These are phyloP conservation scores for Zoanthus sansibaricus DNA, from an alignment of 92 coral and sea anemone species.

Conservation along the genomic window DNA sequence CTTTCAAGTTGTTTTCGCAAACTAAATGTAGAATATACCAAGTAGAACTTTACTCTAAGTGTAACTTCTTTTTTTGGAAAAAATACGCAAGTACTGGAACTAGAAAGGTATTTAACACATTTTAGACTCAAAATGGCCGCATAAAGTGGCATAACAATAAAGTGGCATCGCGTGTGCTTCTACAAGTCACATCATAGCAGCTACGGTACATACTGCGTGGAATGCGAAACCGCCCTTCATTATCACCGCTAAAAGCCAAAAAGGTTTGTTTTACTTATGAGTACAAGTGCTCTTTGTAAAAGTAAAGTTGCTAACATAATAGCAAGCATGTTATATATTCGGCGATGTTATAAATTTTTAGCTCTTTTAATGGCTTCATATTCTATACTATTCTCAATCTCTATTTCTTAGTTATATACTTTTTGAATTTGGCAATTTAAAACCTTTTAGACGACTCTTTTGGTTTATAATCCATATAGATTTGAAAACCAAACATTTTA, in stretches of 20 bases:
- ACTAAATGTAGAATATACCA: neutral
- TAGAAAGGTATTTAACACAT: neutral
- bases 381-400: too few relatives aligned
- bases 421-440: too few relatives aligned
- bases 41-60: neutral
- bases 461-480: too few relatives aligned
- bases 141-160: neutral
- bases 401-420: too few relatives aligned
- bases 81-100: neutral
- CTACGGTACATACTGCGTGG: neutral
- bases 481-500: too few relatives aligned
- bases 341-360: neutral
- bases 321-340: neutral
- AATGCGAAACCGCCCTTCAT: constrained; percentile 22
- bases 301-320: neutral
- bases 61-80: neutral
- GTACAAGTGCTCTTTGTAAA: neutral
- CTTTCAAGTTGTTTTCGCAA: constrained; percentile 23
- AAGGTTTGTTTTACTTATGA: constrained; percentile 11
- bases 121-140: constrained; percentile 1
- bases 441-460: too few relatives aligned
- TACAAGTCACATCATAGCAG: neutral
- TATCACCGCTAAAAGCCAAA: neutral
- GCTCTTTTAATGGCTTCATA: too few relatives aligned
- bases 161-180: neutral